These are phyloP conservation scores for Taurulus bubalis DNA, from an alignment of 2,113 vertebrate genomes.

Conservation along the genomic window DNA sequence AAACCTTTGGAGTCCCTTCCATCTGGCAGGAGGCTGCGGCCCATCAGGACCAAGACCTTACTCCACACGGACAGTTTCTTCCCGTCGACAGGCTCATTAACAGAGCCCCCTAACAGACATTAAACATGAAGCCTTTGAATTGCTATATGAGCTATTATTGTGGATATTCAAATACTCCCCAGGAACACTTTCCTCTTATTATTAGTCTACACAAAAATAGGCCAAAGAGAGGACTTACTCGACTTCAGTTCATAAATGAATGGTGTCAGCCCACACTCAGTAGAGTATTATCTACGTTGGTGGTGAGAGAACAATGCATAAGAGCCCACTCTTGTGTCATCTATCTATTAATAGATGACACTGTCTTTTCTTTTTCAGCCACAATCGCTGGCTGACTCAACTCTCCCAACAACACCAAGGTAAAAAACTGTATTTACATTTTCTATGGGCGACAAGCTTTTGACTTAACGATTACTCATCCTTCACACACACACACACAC, in stretches of 20 bases:
- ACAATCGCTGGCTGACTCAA: not conserved
- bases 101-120: too few species aligned
- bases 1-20: too few species aligned
- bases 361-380: not conserved
- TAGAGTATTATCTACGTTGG: not conserved
- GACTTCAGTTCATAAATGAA: not conserved
- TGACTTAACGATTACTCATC: too few species aligned
- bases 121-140: not conserved
- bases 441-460: not conserved
- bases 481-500: too few species aligned
- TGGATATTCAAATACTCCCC: not conserved
- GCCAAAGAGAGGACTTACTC: not conserved
- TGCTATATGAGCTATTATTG: not conserved
- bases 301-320: not conserved
- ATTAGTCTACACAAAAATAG: constrained; percentile 21
- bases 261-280: constrained; percentile 32
- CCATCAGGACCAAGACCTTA: too few species aligned
- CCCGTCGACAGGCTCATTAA: too few species aligned
- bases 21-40: too few species aligned
- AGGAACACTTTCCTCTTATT: constrained; percentile 4
- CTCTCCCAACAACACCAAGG: not conserved
- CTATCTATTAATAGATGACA: constrained; percentile 16
- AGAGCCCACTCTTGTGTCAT: constrained; percentile 3
- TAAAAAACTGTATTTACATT: not conserved
- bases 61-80: too few species aligned